Evolutionary conservation across 2,888 invertebrate species (phyloP), one percentile per base, ranked within the genome.

Genomic region (Hylaea fasciaria): DNA sequence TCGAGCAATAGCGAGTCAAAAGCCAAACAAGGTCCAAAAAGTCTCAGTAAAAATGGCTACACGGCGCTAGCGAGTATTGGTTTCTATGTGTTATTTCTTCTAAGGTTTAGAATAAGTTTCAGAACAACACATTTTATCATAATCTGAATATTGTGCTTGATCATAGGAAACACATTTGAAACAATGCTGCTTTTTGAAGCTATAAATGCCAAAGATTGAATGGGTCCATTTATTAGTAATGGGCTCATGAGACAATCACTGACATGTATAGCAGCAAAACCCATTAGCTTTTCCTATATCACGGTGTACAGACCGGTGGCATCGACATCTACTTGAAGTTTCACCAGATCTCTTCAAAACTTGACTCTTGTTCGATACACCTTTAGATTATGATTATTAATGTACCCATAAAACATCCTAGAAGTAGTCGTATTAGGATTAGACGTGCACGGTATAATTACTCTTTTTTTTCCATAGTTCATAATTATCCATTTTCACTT

Each of bases 211-310:
- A 66, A 50, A 51, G 62, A 62, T 65, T 45, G 16, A 41, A 48
- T 46, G 39, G 58, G 55, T 51, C 41, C 44, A 37, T 32, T n/a
- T n/a, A 9, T 7, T 32, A 8, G 39, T 66, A 14, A 53, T 53
- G 58, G n/a, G 58, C n/a, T 48, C 45, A 50, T 54, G 49, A 50
- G 54, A 35, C 16, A 37, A 65, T 69, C 64, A 66, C 64, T 76
- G 74, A 64, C 70, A 71, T 72, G 50, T 71, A 71, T 80, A 80
- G 74, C 59, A 13, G 43, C 61, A 52, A 51, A 60, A 58, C 63
- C 77, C 84, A 84, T 80, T 74, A 79, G 81, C 82, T 82, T 60
- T 59, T 74, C 76, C 78, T 72, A 71, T 70, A 65, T 75, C 81
- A 82, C 77, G 76, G 80, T 80, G 73, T 72, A 65, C 22, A 60